Evolutionary conservation across 2,888 invertebrate species (phyloP), one percentile per base, ranked within the genome.

Genomic region (Torymus aiolomorphi): DNA sequence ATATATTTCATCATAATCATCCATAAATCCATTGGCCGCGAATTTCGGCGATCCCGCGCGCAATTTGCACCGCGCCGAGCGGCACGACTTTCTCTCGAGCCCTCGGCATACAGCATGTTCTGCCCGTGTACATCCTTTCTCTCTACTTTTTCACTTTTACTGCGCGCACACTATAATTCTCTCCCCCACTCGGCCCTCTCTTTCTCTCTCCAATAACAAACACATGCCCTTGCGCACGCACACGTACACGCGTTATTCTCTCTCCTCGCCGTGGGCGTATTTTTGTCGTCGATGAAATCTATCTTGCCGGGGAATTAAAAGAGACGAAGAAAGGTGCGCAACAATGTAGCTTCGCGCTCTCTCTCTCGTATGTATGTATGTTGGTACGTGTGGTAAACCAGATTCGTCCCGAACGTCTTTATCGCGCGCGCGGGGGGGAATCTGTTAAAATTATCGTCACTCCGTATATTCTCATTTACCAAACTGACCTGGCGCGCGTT

Each of bases 351-450:
- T 31, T 31, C 4, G 4, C 31, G 4, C 4, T 3, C 31, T 31
- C 24, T 24, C 31, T 31, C 31, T 31, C 4, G 8, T 31, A 0
- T 31, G 3, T 31, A 3, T 31, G 8, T 31, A 3, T 31, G 31
- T 31, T 5, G 24, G 24, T 24, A 24, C 24, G 24, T 24, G 24
- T 24, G 24, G 2, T n/a, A n/a, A 51, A 52, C 62, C 20, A 52
- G 20, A 72, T 62, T 72, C 62, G 62, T 20, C 16, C 16, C 65
- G 62, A 54, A 72, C 62, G 72, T 72, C 62, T 72, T 24, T 72
- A 62, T 62, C 62, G 52, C 52, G 12, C 18, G 18, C 18, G 71
- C 14, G 54, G n/a, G n/a, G 31, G 67, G 52, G 54, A 54, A 62
- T 24, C 54, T 18, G 54, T 69, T 69, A 57, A 31, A 70, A 57